These are phyloP conservation scores for Prionace glauca DNA, from an alignment of 2,797 vertebrate species.

Conservation along the genomic window DNA sequence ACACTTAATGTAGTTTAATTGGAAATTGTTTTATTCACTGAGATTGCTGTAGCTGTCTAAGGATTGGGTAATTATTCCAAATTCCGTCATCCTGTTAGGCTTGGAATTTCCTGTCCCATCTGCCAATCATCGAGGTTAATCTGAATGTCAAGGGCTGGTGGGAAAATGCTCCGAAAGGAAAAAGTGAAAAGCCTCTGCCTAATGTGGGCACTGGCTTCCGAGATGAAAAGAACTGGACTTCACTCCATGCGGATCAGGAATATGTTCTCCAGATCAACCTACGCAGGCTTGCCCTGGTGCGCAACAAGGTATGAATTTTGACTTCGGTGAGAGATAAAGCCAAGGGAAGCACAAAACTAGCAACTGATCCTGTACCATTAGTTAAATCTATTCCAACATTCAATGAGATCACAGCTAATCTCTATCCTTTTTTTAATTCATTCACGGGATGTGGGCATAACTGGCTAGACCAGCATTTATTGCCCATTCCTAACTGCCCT, in stretches of 20 bases:
- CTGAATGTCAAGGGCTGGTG: slow-evolving; percentile 84
- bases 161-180: slow-evolving; percentile 61
- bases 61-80: slow-evolving; percentile 8
- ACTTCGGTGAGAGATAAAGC: neutral
- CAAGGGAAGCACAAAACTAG: neutral
- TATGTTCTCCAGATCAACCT: slow-evolving; percentile 87
- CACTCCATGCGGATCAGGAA: slow-evolving; percentile 84
- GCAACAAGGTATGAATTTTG: slow-evolving; percentile 66
- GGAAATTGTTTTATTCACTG: neutral
- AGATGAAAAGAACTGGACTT: slow-evolving; percentile 74
- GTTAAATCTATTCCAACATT: neutral
- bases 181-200: slow-evolving; percentile 65
- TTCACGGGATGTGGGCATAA: too few relatives aligned
- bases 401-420: neutral
- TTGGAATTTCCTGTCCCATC: slow-evolving; percentile 80
- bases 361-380: neutral
- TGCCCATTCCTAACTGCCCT: too few relatives aligned
- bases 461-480: too few relatives aligned
- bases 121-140: slow-evolving; percentile 76
- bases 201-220: slow-evolving; percentile 53
- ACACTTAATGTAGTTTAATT: neutral
- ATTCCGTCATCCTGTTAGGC: slow-evolving; percentile 55
- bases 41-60: neutral
- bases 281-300: slow-evolving; percentile 66
- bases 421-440: neutral